A percentile compares a stretch with the other conserved stretches of the same genome.
Evolutionary conservation across 2,888 invertebrate genomes (phyloP).

Genomic region (Ennomos quercinarius): DNA sequence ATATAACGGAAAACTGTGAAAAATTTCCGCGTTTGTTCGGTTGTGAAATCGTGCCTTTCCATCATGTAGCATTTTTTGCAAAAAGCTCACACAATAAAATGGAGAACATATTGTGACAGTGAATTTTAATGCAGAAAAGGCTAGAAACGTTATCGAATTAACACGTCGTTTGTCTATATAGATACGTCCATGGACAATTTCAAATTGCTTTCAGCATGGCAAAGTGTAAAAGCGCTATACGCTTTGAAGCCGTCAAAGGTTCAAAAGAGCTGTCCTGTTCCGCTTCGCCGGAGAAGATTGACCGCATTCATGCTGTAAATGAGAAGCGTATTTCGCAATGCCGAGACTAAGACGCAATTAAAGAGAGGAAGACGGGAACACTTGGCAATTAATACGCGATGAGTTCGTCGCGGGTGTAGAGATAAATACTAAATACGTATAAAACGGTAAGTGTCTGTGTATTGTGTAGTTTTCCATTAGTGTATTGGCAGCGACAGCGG

Average conservation of each 20-base stretch:
- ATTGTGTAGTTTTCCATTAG: constrained; percentile 33
- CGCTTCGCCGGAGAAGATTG: constrained; percentile 69
- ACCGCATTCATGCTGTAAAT: constrained; percentile 75
- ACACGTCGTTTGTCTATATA: constrained; percentile 8
- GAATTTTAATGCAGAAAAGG: constrained; percentile 15
- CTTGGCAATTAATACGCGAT: constrained; percentile 36
- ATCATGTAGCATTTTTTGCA: constrained; percentile 10
- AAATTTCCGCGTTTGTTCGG: constrained; percentile 12
- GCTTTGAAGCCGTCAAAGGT: constrained; percentile 52
- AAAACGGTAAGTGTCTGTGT: constrained; percentile 6
- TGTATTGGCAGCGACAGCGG: constrained; percentile 42
- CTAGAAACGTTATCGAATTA: constrained; percentile 21
- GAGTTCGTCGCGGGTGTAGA: constrained; percentile 16
- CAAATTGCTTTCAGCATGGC: constrained; percentile 34
- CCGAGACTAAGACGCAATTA: constrained; percentile 25
- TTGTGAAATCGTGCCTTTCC: constrained; percentile 10
- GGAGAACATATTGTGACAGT: constrained; percentile 5
- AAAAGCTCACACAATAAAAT: constrained; percentile 13
- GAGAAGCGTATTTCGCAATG: constrained; percentile 54
- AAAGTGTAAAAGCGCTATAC: constrained; percentile 23
- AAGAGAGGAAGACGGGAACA: constrained; percentile 23
- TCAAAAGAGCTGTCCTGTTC: constrained; percentile 69
- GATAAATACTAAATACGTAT: constrained; percentile 9
- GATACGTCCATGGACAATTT: constrained; percentile 17
- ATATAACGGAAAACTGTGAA: constrained; percentile 7